These are phyloP conservation scores for Pseudococcus longispinus DNA, from an alignment of 2,888 invertebrate species.

Conservation along the genomic window DNA sequence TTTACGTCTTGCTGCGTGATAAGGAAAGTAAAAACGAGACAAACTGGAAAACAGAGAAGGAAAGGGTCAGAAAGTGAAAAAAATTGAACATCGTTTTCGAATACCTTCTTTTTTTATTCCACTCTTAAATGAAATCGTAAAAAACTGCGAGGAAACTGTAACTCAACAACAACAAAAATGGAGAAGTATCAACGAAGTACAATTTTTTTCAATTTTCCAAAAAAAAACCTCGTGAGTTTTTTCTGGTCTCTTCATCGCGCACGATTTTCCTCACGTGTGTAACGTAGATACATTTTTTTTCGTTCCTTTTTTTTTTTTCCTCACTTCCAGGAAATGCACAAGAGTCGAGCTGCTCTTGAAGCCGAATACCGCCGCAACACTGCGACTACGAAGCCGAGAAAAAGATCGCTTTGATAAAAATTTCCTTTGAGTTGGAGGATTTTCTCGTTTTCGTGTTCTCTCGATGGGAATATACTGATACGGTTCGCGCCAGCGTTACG, in stretches of 20 bases:
- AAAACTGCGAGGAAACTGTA: background rate
- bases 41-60: no score
- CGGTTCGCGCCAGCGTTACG: background rate
- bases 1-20: no score
- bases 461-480: background rate
- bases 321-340: background rate
- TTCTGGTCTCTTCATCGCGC: background rate
- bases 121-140: background rate
- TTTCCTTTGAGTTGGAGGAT: background rate
- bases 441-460: background rate
- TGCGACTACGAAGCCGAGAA: background rate
- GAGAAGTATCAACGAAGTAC: background rate
- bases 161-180: background rate
- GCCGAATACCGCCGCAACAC: background rate
- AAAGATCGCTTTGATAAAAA: background rate
- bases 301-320: background rate
- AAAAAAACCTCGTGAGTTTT: background rate
- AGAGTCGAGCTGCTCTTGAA: background rate
- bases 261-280: no score
- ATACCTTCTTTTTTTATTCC: background rate
- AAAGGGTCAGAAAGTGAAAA: background rate
- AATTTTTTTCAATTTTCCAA: background rate
- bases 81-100: background rate
- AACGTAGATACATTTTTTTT: background rate
- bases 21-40: no score